Conservation (phyloP, 2,888 invertebrate genomes). For the Adineta ricciae region DNA sequence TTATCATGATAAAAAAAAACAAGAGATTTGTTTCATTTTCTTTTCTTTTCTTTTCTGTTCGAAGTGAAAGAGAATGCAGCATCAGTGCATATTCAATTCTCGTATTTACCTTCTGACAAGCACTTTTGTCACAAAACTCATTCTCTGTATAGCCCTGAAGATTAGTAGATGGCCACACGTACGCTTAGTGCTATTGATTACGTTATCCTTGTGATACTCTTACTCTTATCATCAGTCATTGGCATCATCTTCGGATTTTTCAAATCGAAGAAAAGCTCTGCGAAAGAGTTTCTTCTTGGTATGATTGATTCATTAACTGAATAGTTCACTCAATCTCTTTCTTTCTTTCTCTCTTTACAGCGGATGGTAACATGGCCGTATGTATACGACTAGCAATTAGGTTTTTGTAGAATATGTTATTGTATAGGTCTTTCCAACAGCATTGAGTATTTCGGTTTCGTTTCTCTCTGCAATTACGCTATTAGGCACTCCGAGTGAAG, state of each 20-base stretch:
- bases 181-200: conserved; percentile 14
- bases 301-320: background rate
- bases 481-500: conserved; percentile 25
- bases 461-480: conserved; percentile 25
- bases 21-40: no score
- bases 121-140: no score
- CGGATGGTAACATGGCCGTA: background rate
- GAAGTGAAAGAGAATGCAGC: no score
- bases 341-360: no score
- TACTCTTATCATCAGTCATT: conserved; percentile 25
- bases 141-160: no score
- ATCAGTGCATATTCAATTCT: no score
- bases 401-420: background rate
- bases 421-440: conserved; percentile 19
- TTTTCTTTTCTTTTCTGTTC: no score
- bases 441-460: conserved; percentile 24
- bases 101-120: no score
- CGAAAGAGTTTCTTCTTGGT: conserved; percentile 10
- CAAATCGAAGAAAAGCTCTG: conserved; percentile 7
- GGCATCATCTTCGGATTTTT: conserved; percentile 26
- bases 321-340: no score
- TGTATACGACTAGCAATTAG: background rate
- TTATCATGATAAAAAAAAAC: no score
- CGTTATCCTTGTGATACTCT: conserved; percentile 22
- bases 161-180: no score